Evolutionary conservation across 1,140 invertebrate genomes (phyloP), one percentile per base, ranked within the genome.

Genomic region (Diprion similis): DNA sequence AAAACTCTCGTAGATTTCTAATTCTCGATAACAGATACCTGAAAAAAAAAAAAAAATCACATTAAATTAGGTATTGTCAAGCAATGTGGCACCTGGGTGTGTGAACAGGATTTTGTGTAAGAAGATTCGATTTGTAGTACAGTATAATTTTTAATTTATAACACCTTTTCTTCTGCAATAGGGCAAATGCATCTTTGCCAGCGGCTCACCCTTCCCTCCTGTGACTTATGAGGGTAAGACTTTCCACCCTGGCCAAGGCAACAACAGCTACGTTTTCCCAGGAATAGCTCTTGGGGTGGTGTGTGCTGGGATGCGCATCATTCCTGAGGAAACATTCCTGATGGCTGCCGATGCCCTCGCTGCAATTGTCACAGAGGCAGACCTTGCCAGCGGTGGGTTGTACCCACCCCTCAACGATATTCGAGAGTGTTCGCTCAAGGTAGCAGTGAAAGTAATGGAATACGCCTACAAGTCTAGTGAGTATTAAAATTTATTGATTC

Each of bases 181-280:
- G 94, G 94, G 97, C 74, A 91, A 90, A 72, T 94, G 92, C 67
- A 90, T 99, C 70, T 99, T 99, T 86, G 96, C 97, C 1, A 96
- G 95, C 74, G 97, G 97, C 10, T 98, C 96, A 51, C 97, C 97
- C 13, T 99, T 99, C 86, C 90, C 91, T 18, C 93, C 95, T 0
- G 95, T 97, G 24, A 92, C 89, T 11, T 90, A 92, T 51, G 92
- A 96, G 73, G 95, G 95, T 0, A 92, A 94, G 79, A 93, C 91
- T 11, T 94, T 91, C 81, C 85, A 92, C 82, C 96, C 97, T 1
- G 97, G 97, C 0, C 97, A 99, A 88, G 97, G 97, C 73, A 99
- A 99, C 88, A 99, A 99, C 88, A 94, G 97, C 0, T 99, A 98
- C 87, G 98, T 98, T 79, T 99, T 99, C 90, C 97, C 97, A 17